Base-by-base conservation (phyloP, 2,797 vertebrate species). In the Stomatorhinus walkeri region DNA sequence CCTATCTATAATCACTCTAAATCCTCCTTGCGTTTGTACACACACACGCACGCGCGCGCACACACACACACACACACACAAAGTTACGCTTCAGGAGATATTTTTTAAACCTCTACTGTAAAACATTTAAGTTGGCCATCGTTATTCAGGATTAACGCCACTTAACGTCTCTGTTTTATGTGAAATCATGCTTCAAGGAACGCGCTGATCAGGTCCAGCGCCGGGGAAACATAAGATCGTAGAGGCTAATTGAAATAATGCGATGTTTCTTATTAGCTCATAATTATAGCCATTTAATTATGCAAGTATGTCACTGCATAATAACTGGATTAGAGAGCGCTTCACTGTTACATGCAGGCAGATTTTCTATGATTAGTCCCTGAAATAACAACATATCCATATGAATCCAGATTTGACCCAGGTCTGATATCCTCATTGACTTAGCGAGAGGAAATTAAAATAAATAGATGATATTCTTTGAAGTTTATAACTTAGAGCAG, bases 221-320 rank as follows among this genome's bases (percentile, higher is more conserved):
- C 91, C 93, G 90, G 89, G 90, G 92, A 93, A 93, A 93, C 92
- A 91, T 92, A 92, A 89, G 93, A 93, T 94, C 94, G 93, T 89
- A 91, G 93, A 94, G 93, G 91, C 92, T 93, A 93, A 95, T 94
- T 92, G 93, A 90, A 90, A 92, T 93, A 95, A 94, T 95, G 95
- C 95, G 94, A 95, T 93, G 93, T 93, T 93, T 94, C 94, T 94
- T 95, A 94, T 94, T 94, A 93, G 93, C 90, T 92, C 91, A 93
- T 94, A 95, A 95, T 95, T 94, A 95, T 93, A 92, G 91, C 84
- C 93, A 93, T 95, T 94, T 95, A 94, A 95, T 95, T 95, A 94
- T 93, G 90, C 93, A 91, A 81, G 93, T 93, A 93, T 56, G 56
- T 46, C 61, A 85, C 64, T 48, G 64, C 88, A 87, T 87, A 87